These are phyloP conservation scores for Thymelicus sylvestris DNA, from an alignment of 2,888 invertebrate genomes.

Conservation along the genomic window DNA sequence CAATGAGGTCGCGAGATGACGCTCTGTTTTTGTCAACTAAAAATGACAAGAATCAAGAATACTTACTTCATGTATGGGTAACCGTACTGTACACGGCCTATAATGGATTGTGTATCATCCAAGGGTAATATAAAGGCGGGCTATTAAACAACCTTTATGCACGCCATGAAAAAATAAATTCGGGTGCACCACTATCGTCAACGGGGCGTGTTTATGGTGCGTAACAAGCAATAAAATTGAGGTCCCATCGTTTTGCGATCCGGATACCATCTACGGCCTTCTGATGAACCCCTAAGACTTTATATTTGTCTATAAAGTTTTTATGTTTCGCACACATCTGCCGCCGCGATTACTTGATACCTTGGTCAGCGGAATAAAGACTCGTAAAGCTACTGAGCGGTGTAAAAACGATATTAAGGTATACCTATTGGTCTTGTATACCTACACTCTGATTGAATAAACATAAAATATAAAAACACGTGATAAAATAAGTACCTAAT, in stretches of 20 bases:
- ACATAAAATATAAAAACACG: no score
- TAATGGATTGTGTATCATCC: slow-evolving; percentile 18
- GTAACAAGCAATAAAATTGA: slow-evolving; percentile 82
- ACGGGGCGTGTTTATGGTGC: slow-evolving; percentile 74
- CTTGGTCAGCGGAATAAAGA: slow-evolving; percentile 76
- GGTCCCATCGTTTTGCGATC: slow-evolving; percentile 77
- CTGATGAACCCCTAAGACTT: slow-evolving; percentile 78
- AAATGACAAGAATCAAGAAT: no score
- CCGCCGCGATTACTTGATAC: slow-evolving; percentile 58
- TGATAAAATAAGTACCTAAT: no score
- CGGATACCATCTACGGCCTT: slow-evolving; percentile 61
- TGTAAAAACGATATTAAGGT: slow-evolving; percentile 55
- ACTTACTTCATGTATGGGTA: no score
- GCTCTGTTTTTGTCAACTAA: no score
- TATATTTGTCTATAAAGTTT: slow-evolving; percentile 75
- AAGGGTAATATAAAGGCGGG: slow-evolving; percentile 31
- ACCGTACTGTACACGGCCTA: not conserved
- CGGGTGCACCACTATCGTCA: slow-evolving; percentile 68
- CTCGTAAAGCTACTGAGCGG: slow-evolving; percentile 75
- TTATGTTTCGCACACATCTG: slow-evolving; percentile 66
- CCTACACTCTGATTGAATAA: not conserved
- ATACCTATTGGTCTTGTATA: not conserved
- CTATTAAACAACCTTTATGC: slow-evolving; percentile 72
- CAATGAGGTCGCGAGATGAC: no score
- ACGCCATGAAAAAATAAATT: slow-evolving; percentile 64